These are phyloP conservation scores for Arizona elegans DNA, from an alignment of 2,113 vertebrate genomes.

Conservation along the genomic window DNA sequence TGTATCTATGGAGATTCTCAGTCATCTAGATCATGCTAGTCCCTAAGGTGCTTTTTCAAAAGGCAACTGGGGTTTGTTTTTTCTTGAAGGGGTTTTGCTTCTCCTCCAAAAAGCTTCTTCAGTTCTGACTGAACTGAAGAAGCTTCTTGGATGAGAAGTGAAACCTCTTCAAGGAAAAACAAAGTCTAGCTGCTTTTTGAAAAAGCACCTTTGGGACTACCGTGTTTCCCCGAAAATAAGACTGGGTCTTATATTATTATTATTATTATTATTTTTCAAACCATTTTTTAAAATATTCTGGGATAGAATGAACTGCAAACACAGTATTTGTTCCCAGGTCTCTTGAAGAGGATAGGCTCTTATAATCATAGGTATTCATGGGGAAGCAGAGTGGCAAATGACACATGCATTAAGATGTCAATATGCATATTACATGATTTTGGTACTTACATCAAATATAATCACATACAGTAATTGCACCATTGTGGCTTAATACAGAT, in stretches of 20 bases:
- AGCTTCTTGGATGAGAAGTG: too few relatives aligned
- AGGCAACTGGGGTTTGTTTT: too few relatives aligned
- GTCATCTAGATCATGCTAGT: too few relatives aligned
- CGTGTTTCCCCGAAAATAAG: too few relatives aligned
- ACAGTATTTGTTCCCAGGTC: neutral
- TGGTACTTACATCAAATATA: neutral
- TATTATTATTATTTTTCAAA: neutral
- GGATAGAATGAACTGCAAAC: neutral
- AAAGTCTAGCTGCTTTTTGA: too few relatives aligned
- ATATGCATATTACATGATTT: neutral
- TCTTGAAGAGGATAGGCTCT: neutral
- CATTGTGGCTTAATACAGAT: neutral
- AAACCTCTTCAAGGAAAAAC: too few relatives aligned
- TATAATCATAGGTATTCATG: neutral
- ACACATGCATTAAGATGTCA: neutral
- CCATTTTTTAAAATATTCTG: neutral
- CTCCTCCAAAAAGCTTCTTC: too few relatives aligned
- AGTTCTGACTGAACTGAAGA: too few relatives aligned
- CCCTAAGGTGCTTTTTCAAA: too few relatives aligned
- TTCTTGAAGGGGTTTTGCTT: too few relatives aligned
- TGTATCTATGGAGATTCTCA: neutral
- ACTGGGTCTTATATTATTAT: too few relatives aligned
- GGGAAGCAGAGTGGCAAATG: neutral
- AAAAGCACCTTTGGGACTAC: too few relatives aligned
- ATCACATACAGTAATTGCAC: neutral